Percentiles rank a stretch among this genome's conserved stretches.
Evolutionary conservation across 2,888 invertebrate genomes (phyloP).

Genomic region (Halictus quadricinctus): DNA sequence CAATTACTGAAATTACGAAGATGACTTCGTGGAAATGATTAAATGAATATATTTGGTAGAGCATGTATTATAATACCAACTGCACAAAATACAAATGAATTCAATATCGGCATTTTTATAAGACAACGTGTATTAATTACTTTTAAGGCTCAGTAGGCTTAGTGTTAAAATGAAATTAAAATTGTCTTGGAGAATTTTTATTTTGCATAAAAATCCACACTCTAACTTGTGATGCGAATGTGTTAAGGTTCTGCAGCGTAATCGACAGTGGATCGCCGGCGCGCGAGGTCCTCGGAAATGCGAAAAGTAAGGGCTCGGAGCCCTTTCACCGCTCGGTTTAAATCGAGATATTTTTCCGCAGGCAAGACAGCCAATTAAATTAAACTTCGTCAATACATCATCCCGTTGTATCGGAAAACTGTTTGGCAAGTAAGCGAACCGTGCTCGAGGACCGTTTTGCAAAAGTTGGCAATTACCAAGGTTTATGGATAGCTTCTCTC

Average conservation of each 20-base stretch:
- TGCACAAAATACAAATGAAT: too few species aligned
- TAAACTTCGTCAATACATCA: conserved; percentile 25
- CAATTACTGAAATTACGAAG: too few species aligned
- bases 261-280: neutral
- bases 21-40: too few species aligned
- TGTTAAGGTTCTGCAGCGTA: neutral
- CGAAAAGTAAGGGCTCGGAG: neutral
- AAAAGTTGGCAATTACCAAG: conserved; percentile 45
- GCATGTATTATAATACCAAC: too few species aligned
- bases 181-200: neutral
- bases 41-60: too few species aligned
- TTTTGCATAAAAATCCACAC: neutral
- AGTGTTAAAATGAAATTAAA: neutral
- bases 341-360: conserved; percentile 29
- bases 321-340: neutral
- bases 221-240: neutral
- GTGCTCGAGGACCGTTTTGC: conserved; percentile 43
- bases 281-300: neutral
- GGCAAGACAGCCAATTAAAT: conserved; percentile 44
- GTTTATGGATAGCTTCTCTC: neutral
- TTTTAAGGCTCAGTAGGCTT: too few species aligned
- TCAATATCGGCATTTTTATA: too few species aligned
- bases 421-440: conserved; percentile 52
- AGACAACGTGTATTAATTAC: too few species aligned
- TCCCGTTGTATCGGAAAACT: conserved; percentile 47